Evolutionary conservation across 2,113 vertebrate genomes (phyloP).

Genomic region (Podocnemis expansa): DNA sequence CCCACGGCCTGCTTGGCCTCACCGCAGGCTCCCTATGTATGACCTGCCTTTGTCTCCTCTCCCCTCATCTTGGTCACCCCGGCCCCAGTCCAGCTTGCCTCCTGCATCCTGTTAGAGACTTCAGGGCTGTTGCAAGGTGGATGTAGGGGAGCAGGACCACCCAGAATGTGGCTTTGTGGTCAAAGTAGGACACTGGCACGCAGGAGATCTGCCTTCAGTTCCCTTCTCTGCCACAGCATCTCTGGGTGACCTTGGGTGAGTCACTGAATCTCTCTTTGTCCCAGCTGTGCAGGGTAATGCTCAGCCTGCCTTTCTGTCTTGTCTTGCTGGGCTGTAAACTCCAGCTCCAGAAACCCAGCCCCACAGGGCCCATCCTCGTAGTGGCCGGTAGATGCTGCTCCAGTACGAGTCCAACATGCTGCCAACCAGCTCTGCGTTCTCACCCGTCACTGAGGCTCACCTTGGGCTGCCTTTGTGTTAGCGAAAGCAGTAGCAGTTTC

Average conservation of each 20-base stretch:
- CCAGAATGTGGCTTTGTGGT: neutral
- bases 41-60: neutral
- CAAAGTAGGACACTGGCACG: neutral
- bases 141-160: neutral
- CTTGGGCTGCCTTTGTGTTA: neutral
- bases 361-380: neutral
- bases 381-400: neutral
- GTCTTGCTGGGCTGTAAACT: neutral
- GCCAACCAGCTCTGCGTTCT: neutral
- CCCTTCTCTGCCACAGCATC: neutral
- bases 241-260: too few relatives aligned
- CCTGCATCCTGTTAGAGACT: neutral
- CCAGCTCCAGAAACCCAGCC: neutral
- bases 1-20: too few relatives aligned
- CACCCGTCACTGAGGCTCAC: neutral
- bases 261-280: neutral
- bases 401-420: neutral
- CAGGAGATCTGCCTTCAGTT: neutral
- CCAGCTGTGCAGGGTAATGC: neutral
- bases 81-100: neutral
- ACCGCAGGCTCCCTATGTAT: too few relatives aligned
- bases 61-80: too few relatives aligned
- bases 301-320: neutral
- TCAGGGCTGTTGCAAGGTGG: too few relatives aligned
- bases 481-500: neutral